Conservation (phyloP, 2,797 vertebrate genomes). For the Geotria australis region DNA sequence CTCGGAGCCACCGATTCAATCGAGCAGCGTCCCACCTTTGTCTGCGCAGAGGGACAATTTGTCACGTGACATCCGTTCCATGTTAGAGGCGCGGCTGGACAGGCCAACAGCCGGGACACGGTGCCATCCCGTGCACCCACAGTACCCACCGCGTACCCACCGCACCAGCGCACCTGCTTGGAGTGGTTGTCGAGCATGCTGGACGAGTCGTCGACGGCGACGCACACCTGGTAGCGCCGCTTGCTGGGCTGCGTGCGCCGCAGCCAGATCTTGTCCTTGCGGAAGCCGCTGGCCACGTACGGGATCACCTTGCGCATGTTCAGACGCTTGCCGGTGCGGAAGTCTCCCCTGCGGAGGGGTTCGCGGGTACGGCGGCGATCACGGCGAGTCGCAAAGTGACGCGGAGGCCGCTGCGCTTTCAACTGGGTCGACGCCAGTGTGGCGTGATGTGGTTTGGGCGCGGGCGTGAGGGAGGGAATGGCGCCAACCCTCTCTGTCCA, state of each 20-base stretch:
- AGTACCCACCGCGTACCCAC: no score
- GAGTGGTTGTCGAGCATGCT: slow-evolving; percentile 96
- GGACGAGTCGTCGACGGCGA: slow-evolving; percentile 84
- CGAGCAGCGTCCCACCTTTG: no score
- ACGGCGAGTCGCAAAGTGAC: background rate
- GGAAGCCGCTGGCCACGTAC: slow-evolving; percentile 87
- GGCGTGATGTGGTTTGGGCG: background rate
- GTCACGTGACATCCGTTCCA: no score
- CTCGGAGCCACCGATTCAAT: no score
- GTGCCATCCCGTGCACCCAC: no score
- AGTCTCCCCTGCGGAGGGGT: slow-evolving; percentile 36
- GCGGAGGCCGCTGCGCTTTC: background rate
- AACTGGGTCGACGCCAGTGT: background rate
- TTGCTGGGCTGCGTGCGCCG: slow-evolving; percentile 84
- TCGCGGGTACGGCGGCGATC: background rate
- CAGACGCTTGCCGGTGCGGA: slow-evolving; percentile 66
- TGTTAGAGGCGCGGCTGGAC: no score
- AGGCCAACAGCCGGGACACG: no score
- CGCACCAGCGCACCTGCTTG: slow-evolving; percentile 36
- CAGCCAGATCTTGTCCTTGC: slow-evolving; percentile 96
- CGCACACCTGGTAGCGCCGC: slow-evolving; percentile 78
- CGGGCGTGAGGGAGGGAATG: no score
- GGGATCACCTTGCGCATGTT: slow-evolving; percentile 98
- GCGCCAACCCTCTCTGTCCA: no score
- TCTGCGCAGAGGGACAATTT: no score